These are phyloP conservation scores for Sebastes schlegelii DNA, from an alignment of 2,113 vertebrate species.

Conservation along the genomic window DNA sequence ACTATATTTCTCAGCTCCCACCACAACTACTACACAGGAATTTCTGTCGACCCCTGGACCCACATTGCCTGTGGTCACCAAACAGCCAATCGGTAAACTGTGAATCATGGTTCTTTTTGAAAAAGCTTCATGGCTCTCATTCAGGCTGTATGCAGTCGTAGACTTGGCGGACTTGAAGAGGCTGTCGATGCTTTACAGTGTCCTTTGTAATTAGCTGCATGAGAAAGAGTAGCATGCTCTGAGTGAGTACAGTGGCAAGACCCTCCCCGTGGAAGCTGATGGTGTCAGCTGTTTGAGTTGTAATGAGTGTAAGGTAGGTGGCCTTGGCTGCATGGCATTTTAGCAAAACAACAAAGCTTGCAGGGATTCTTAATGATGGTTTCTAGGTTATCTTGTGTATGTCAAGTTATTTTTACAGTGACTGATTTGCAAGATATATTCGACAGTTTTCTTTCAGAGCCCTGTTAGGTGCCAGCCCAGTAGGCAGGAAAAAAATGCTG, in stretches of 20 bases:
- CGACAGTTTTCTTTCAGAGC: background rate
- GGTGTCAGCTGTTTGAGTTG: slow-evolving; percentile 36
- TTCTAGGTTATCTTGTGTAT: slow-evolving; percentile 15
- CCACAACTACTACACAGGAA: slow-evolving; percentile 72
- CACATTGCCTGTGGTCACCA: slow-evolving; percentile 61
- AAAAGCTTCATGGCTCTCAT: slow-evolving; percentile 50
- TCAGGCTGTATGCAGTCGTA: slow-evolving; percentile 43
- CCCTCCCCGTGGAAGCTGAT: slow-evolving; percentile 20
- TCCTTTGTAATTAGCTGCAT: slow-evolving; percentile 57
- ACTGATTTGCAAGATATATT: slow-evolving; percentile 5
- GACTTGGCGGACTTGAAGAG: slow-evolving; percentile 34
- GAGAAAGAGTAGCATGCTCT: slow-evolving; percentile 56
- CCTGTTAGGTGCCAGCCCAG: background rate
- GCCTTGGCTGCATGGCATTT: slow-evolving; percentile 60
- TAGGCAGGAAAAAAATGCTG: background rate
- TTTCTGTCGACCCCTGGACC: slow-evolving; percentile 66
- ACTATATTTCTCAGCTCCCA: slow-evolving; percentile 80
- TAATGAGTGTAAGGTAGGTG: slow-evolving; percentile 33
- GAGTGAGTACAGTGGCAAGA: slow-evolving; percentile 23
- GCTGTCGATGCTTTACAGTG: slow-evolving; percentile 38
- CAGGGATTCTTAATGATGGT: slow-evolving; percentile 17
- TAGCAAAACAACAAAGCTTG: slow-evolving; percentile 20
- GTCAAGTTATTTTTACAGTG: background rate
- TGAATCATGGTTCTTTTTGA: slow-evolving; percentile 45
- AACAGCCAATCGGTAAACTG: slow-evolving; percentile 78